Percentiles rank a stretch among this genome's conserved stretches.
Conservation (phyloP, 2,797 vertebrate species). For the Pelobates cultripes region DNA sequence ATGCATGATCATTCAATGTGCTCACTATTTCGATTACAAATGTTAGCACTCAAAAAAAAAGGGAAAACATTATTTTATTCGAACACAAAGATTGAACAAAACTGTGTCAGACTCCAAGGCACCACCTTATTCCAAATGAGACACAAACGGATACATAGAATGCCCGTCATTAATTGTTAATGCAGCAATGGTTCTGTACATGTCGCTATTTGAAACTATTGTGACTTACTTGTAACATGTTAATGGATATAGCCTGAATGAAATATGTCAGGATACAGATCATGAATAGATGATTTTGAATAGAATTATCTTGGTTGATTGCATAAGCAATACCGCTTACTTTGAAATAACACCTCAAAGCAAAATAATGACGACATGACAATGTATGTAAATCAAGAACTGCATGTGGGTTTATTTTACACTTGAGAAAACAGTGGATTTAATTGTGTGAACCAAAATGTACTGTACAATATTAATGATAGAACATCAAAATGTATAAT, state of each 20-base stretch:
- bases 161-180: slow-evolving; percentile 4
- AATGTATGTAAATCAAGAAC: slow-evolving; percentile 91
- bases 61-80: slow-evolving; percentile 15
- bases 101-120: slow-evolving; percentile 11
- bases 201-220: slow-evolving; percentile 16
- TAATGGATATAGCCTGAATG: slow-evolving; percentile 37
- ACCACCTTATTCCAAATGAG: slow-evolving; percentile 5
- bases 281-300: slow-evolving; percentile 50
- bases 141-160: slow-evolving; percentile 23
- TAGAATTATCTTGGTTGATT: slow-evolving; percentile 57
- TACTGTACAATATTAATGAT: slow-evolving; percentile 90
- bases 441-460: slow-evolving; percentile 88
- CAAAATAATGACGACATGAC: slow-evolving; percentile 80
- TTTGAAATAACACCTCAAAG: slow-evolving; percentile 70
- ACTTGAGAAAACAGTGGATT: slow-evolving; percentile 96
- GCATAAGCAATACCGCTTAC: slow-evolving; percentile 61
- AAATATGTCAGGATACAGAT: slow-evolving; percentile 57
- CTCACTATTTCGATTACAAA: background rate
- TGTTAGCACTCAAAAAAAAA: background rate
- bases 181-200: slow-evolving; percentile 33
- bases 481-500: slow-evolving; percentile 93
- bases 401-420: slow-evolving; percentile 99
- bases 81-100: slow-evolving; percentile 18
- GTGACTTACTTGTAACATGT: slow-evolving; percentile 55
- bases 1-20: slow-evolving; percentile 3